Evolutionary conservation across 2,797 vertebrate species (phyloP).

Genomic region (Pseudomugil tenellus): DNA sequence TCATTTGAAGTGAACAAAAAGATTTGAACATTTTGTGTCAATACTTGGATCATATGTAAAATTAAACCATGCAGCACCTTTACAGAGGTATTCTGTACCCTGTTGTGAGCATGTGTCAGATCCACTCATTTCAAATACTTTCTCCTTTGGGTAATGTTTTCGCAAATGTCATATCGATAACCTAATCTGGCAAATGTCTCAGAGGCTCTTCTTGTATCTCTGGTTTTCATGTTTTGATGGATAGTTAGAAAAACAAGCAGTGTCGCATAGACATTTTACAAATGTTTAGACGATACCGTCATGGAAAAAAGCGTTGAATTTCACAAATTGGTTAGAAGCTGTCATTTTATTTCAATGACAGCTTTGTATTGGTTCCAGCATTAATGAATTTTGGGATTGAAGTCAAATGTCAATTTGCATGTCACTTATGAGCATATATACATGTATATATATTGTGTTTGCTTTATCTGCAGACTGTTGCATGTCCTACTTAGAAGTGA

Average conservation of each 20-base stretch:
- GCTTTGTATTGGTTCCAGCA: conserved; percentile 28
- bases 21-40: neutral
- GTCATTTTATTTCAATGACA: conserved; percentile 29
- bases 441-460: too few relatives aligned
- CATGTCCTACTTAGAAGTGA: conserved; percentile 19
- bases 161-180: conserved; percentile 59
- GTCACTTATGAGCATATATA: too few relatives aligned
- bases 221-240: conserved; percentile 33
- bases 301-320: conserved; percentile 29
- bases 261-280: conserved; percentile 19
- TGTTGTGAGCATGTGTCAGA: conserved; percentile 51
- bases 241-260: conserved; percentile 32
- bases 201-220: conserved; percentile 28
- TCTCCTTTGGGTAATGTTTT: conserved; percentile 41
- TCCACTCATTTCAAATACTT: conserved; percentile 40
- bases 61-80: conserved; percentile 9
- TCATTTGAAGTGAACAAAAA: neutral
- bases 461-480: conserved; percentile 1
- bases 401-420: conserved; percentile 40
- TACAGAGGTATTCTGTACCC: conserved; percentile 29
- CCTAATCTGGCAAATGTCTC: conserved; percentile 48
- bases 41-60: conserved; percentile 21
- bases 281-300: conserved; percentile 12
- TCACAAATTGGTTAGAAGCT: conserved; percentile 36
- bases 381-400: conserved; percentile 49